phyloP scores from a whole-genome alignment of 2,888 invertebrate species.

The Gymnosoma rotundatum region DNA sequence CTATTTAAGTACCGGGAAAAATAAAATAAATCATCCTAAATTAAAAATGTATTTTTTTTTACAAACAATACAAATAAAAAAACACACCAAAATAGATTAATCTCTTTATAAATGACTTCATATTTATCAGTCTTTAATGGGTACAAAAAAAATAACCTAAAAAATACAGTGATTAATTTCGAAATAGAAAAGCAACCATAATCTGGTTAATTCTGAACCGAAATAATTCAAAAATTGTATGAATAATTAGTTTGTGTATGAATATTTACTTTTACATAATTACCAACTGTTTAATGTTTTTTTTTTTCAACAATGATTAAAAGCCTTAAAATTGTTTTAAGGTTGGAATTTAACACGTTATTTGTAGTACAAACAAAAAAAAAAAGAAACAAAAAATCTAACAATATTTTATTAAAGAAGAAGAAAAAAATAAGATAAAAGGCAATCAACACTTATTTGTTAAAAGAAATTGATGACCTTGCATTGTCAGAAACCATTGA shows the following conservation, averaged over 20 bases:
- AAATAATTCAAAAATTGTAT: not conserved
- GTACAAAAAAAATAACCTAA: conserved; percentile 19
- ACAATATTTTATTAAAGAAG: not conserved
- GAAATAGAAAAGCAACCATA: conserved; percentile 1
- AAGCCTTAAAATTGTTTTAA: not conserved
- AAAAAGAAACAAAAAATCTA: not conserved
- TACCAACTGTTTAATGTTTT: conserved; percentile 25
- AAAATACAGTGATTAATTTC: conserved; percentile 48
- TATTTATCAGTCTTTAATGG: conserved; percentile 1
- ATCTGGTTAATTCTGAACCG: conserved; percentile 13
- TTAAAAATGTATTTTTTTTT: not conserved
- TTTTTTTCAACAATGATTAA: not conserved
- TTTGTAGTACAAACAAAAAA: conserved; percentile 5
- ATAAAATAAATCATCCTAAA: too few relatives aligned
- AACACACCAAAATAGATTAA: conserved; percentile 36
- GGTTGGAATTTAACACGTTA: conserved; percentile 4
- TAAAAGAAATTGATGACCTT: conserved; percentile 65
- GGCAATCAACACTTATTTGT: conserved; percentile 66
- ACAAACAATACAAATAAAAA: conserved; percentile 14
- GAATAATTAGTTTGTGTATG: not conserved
- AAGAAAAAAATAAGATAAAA: conserved; percentile 15
- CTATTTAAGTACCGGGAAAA: too few relatives aligned
- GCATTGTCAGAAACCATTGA: conserved; percentile 27
- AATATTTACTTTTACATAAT: not conserved
- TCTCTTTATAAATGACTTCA: conserved; percentile 68